phyloP scores from a whole-genome alignment of 2,113 vertebrate genomes.

The Aramus guarauna region DNA sequence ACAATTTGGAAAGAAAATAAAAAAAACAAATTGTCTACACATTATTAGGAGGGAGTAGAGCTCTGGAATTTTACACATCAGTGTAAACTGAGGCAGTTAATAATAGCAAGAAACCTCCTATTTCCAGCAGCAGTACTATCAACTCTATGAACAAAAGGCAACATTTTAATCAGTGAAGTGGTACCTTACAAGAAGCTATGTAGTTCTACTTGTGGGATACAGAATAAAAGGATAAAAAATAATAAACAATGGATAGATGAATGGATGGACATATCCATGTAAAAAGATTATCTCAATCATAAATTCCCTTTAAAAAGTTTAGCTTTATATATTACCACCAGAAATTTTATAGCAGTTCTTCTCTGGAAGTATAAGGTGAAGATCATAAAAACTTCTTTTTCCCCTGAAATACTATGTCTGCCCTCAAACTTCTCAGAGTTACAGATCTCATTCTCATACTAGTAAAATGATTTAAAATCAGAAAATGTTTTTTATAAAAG shows the following conservation, averaged over 20 bases:
- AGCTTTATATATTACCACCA: not conserved
- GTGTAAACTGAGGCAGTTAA: not conserved
- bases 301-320: not conserved
- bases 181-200: not conserved
- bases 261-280: not conserved
- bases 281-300: not conserved
- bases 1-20: not conserved
- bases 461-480: not conserved
- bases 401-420: not conserved
- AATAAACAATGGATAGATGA: not conserved
- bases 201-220: not conserved
- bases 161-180: not conserved
- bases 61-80: not conserved
- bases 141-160: not conserved
- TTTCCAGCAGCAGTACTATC: not conserved
- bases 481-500: not conserved
- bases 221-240: not conserved
- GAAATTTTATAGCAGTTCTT: not conserved
- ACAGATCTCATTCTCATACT: not conserved
- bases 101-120: not conserved
- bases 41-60: not conserved
- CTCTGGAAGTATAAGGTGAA: not conserved
- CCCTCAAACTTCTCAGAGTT: not conserved
- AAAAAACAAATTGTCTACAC: not conserved
- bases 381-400: not conserved